phyloP scores from a whole-genome alignment of 2,888 invertebrate species.

The Beris morrisii region DNA sequence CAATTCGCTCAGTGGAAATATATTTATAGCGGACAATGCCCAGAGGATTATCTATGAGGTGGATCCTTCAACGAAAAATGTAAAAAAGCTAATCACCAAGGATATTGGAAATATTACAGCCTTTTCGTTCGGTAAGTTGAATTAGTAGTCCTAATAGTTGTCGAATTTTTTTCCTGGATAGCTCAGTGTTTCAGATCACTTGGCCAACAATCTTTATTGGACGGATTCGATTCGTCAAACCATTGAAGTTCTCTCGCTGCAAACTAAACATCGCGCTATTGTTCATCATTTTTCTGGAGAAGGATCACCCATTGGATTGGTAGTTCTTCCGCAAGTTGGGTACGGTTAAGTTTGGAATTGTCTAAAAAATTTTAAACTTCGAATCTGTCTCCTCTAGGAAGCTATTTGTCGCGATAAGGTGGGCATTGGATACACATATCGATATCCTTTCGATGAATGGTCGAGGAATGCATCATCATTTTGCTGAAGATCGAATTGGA shows the following conservation, averaged over 20 bases:
- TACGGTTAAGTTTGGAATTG: slow-evolving; percentile 34
- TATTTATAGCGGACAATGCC: slow-evolving; percentile 59
- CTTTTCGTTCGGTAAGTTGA: slow-evolving; percentile 62
- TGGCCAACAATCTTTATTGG: slow-evolving; percentile 74
- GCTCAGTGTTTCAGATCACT: slow-evolving; percentile 60
- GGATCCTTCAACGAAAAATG: slow-evolving; percentile 46
- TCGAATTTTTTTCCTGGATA: neutral
- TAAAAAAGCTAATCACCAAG: slow-evolving; percentile 50
- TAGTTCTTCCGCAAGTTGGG: slow-evolving; percentile 59
- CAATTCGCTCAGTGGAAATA: slow-evolving; percentile 61
- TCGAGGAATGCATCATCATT: slow-evolving; percentile 53
- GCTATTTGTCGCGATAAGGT: slow-evolving; percentile 66
- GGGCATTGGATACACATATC: slow-evolving; percentile 60
- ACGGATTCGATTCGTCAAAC: slow-evolving; percentile 65
- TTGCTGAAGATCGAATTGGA: slow-evolving; percentile 51
- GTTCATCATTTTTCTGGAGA: slow-evolving; percentile 62
- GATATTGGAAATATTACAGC: slow-evolving; percentile 60
- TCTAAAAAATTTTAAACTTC: neutral
- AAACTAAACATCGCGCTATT: slow-evolving; percentile 61
- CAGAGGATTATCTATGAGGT: slow-evolving; percentile 57
- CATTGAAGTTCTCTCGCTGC: slow-evolving; percentile 68
- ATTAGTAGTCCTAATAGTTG: neutral
- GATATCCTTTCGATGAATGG: slow-evolving; percentile 73
- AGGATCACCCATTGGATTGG: slow-evolving; percentile 70
- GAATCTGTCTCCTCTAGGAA: slow-evolving; percentile 54